phyloP scores from a whole-genome alignment of 2,797 vertebrate genomes.

The Muscicapa striata region DNA sequence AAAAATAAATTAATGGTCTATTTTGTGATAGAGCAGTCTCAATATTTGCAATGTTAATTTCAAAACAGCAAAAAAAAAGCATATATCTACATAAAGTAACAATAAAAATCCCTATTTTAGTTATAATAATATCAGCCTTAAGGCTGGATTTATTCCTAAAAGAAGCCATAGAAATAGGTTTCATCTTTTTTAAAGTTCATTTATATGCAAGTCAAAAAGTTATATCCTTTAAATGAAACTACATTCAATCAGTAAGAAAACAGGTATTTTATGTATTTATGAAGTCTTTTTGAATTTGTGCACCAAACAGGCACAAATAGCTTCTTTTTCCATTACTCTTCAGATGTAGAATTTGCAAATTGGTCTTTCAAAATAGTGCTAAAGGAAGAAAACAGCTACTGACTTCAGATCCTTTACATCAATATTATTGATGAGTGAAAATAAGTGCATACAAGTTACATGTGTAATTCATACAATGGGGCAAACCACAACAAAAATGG shows the following conservation, averaged over 20 bases:
- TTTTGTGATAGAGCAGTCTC: conserved; percentile 6
- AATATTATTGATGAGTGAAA: background rate
- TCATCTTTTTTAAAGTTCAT: background rate
- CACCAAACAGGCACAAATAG: background rate
- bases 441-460: background rate
- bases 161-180: background rate
- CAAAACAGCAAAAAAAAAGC: background rate
- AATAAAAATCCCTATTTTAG: background rate
- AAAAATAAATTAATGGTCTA: conserved; percentile 47
- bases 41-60: conserved; percentile 51
- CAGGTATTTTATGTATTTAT: background rate
- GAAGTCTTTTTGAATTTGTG: background rate
- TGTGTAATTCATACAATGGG: background rate
- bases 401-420: background rate
- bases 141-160: conserved; percentile 20
- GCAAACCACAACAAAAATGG: background rate
- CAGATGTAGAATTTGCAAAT: background rate
- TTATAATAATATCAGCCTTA: background rate
- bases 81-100: conserved; percentile 27
- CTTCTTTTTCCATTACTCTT: background rate
- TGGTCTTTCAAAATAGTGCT: background rate
- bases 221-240: background rate
- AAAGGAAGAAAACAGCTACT: background rate
- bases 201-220: conserved; percentile 1
- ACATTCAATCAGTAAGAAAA: background rate